phyloP scores from a whole-genome alignment of 1,140 invertebrate genomes.

The Arctopsyche grandis region DNA sequence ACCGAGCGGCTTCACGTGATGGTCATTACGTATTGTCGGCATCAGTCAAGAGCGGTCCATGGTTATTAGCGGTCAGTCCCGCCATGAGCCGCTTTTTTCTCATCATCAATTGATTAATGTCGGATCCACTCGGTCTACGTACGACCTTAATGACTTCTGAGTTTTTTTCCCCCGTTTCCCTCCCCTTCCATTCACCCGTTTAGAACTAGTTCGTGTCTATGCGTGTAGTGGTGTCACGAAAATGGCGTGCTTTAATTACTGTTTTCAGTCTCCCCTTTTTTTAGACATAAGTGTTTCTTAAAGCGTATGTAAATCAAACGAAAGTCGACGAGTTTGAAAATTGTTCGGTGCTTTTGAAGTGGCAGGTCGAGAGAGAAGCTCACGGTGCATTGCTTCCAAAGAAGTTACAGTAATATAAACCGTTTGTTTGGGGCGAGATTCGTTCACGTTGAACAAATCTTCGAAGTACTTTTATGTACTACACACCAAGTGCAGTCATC shows the following conservation, averaged over 20 bases:
- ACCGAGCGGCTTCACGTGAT: constrained; percentile 17
- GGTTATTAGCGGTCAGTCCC: constrained; percentile 29
- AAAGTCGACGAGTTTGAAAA: too few species aligned
- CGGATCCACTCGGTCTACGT: background rate
- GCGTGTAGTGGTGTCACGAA: background rate
- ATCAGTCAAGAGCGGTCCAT: constrained; percentile 20
- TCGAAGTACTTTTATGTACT: too few species aligned
- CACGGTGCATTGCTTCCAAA: background rate
- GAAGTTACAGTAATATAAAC: constrained; percentile 23
- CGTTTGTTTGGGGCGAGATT: constrained; percentile 13
- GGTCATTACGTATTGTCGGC: constrained; percentile 25
- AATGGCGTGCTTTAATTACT: background rate
- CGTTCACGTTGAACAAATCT: constrained; percentile 14
- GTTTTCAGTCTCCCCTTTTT: too few species aligned
- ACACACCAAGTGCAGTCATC: background rate
- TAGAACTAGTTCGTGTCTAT: constrained; percentile 8
- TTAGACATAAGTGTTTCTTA: too few species aligned
- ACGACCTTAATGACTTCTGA: constrained; percentile 9
- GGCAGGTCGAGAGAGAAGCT: too few species aligned
- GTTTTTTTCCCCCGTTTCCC: background rate
- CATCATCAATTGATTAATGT: constrained; percentile 36
- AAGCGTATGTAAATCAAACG: too few species aligned
- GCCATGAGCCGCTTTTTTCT: constrained; percentile 24
- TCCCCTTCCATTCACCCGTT: background rate
- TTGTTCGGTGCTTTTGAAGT: too few species aligned